Conservation (phyloP, 2,888 invertebrate species). For the Celastrina argiolus region DNA sequence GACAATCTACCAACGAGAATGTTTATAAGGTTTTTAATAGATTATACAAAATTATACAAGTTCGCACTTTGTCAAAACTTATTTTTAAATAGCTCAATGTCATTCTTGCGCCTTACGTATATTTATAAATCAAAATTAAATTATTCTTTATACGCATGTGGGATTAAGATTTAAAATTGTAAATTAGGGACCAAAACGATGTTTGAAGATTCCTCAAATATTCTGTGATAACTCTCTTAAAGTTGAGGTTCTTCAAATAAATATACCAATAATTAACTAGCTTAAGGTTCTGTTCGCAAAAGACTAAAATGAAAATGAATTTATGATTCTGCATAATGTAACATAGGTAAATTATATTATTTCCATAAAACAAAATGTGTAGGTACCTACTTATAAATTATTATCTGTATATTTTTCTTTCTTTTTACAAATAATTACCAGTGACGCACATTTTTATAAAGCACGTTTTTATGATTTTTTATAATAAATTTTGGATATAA, state of each 20-base stretch:
- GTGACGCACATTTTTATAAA: slow-evolving; percentile 14
- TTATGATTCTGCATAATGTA: neutral
- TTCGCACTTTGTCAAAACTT: slow-evolving; percentile 16
- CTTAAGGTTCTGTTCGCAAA: neutral
- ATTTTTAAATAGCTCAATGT: slow-evolving; percentile 24
- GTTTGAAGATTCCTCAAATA: slow-evolving; percentile 72
- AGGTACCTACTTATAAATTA: neutral
- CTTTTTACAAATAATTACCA: neutral
- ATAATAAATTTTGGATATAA: neutral
- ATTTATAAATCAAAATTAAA: slow-evolving; percentile 43
- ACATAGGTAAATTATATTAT: neutral
- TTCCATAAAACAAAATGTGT: neutral
- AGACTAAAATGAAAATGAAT: neutral
- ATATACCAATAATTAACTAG: slow-evolving; percentile 28
- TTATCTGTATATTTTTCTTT: neutral
- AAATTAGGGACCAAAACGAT: slow-evolving; percentile 34
- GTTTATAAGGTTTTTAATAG: neutral
- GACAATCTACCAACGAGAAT: slow-evolving; percentile 13
- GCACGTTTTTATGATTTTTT: slow-evolving; percentile 3
- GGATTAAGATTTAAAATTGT: slow-evolving; percentile 24
- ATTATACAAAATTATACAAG: neutral
- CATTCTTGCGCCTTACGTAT: slow-evolving; percentile 35
- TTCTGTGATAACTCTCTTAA: slow-evolving; percentile 76
- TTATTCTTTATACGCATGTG: slow-evolving; percentile 34
- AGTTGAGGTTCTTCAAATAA: slow-evolving; percentile 73